Percentiles rank a stretch among this genome's conserved stretches.
Conservation (phyloP, 2,113 vertebrate species). For the Athene noctua region DNA sequence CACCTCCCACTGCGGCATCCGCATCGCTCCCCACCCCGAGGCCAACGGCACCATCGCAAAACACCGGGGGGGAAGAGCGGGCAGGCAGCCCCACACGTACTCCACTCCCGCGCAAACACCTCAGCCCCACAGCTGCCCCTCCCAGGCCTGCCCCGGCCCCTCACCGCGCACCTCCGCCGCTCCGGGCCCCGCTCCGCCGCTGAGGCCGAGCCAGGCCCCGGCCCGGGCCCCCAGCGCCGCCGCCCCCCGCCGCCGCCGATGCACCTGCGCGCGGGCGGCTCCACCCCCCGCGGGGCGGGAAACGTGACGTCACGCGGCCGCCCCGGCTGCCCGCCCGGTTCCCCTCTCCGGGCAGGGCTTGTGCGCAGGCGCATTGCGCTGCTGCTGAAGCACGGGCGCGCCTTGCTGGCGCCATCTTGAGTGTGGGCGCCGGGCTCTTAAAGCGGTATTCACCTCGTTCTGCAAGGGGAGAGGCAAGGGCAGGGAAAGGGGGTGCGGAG, state of each 20-base stretch:
- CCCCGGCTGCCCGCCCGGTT: too few species aligned
- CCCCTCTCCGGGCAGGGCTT: too few species aligned
- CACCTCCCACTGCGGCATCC: not conserved
- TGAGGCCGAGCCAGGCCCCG: not conserved
- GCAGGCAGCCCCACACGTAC: not conserved
- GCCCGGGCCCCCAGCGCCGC: not conserved
- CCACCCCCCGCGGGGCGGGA: not conserved
- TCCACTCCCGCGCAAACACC: too few species aligned
- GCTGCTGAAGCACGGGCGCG: rapidly evolving
- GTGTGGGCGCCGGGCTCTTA: not conserved
- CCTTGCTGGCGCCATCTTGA: not conserved
- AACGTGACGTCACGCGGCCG: too few species aligned
- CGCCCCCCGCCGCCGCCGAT: too few species aligned
- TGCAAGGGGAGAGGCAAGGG: not conserved
- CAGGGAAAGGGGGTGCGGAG: not conserved
- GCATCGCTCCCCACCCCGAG: not conserved
- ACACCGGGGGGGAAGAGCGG: not conserved
- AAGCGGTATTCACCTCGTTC: not conserved
- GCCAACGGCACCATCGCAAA: too few species aligned
- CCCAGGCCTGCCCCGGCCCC: not conserved
- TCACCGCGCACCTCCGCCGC: not conserved
- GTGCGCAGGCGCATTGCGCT: not conserved
- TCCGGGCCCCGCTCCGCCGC: not conserved
- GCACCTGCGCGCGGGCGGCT: not conserved
- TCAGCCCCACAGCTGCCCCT: not conserved